Evolutionary conservation across 2,113 vertebrate species (phyloP).

Genomic region (Ellobius talpinus): DNA sequence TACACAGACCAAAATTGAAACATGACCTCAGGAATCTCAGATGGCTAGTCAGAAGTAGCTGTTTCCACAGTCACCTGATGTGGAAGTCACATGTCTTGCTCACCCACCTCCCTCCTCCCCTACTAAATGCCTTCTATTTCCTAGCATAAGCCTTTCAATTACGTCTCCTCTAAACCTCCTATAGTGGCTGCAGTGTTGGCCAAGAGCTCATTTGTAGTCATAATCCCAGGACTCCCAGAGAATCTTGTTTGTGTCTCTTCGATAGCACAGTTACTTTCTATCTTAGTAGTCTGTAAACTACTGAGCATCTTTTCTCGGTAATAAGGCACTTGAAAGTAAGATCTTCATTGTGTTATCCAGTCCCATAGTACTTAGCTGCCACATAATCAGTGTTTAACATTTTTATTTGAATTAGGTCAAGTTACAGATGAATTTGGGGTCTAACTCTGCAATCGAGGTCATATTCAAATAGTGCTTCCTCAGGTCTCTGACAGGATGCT

Average conservation of each 20-base stretch:
- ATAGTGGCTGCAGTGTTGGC: background rate
- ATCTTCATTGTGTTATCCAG: background rate
- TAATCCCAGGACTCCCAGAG: background rate
- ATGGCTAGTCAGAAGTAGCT: slow-evolving; percentile 14
- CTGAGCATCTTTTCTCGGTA: background rate
- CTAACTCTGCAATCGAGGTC: background rate
- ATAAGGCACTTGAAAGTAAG: slow-evolving; percentile 1
- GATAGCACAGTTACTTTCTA: background rate
- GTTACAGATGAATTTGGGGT: slow-evolving; percentile 16
- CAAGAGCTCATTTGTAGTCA: background rate
- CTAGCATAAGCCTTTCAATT: background rate
- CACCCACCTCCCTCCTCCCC: too few relatives aligned
- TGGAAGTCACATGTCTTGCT: background rate
- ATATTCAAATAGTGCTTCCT: background rate
- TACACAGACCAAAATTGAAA: slow-evolving; percentile 52
- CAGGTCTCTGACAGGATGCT: background rate
- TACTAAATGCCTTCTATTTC: background rate
- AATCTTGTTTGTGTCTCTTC: slow-evolving; percentile 21
- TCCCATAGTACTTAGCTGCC: background rate
- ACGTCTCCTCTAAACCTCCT: background rate
- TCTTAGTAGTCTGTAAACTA: background rate
- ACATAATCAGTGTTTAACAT: background rate
- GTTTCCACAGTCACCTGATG: background rate
- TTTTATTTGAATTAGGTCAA: slow-evolving; percentile 49
- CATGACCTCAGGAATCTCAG: slow-evolving; percentile 41